Conservation (phyloP, 2,113 vertebrate genomes). For the Hassar affinis region DNA sequence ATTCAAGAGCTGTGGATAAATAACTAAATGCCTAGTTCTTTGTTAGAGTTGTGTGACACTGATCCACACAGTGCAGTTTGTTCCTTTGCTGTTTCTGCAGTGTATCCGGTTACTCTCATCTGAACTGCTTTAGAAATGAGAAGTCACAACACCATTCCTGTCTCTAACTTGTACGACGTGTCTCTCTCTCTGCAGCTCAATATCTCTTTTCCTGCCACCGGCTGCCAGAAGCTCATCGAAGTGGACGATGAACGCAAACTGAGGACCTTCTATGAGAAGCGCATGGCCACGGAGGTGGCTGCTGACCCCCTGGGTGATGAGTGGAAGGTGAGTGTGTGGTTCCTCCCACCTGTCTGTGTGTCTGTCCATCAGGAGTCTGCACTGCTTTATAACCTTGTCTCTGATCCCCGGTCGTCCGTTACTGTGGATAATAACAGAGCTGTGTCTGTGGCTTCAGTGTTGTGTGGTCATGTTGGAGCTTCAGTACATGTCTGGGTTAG, state of each 20-base stretch:
- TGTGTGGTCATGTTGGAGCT: not conserved
- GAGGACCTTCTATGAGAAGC: constrained; percentile 95
- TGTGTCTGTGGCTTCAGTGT: not conserved
- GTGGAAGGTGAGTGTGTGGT: constrained; percentile 85
- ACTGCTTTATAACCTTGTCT: not conserved
- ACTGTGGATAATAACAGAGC: no score
- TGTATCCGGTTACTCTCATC: no score
- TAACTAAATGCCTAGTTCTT: not conserved
- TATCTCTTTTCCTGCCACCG: constrained; percentile 96
- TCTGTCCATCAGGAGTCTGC: not conserved
- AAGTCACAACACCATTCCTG: no score
- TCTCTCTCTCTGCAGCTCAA: constrained; percentile 78
- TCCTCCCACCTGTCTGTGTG: not conserved
- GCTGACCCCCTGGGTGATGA: constrained; percentile 94
- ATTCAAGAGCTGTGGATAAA: not conserved
- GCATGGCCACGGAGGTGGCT: constrained; percentile 92
- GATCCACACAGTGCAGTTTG: not conserved
- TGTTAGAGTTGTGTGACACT: no score
- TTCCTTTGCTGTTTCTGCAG: not conserved
- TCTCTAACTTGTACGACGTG: no score
- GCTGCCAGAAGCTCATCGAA: constrained; percentile 97
- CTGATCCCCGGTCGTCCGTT: not conserved
- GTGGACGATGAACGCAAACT: constrained; percentile 97
- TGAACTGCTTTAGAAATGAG: no score
- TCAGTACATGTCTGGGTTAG: not conserved